Evolutionary conservation across 2,888 invertebrate species (phyloP).

Genomic region (Lepidocyrtinus sp.): DNA sequence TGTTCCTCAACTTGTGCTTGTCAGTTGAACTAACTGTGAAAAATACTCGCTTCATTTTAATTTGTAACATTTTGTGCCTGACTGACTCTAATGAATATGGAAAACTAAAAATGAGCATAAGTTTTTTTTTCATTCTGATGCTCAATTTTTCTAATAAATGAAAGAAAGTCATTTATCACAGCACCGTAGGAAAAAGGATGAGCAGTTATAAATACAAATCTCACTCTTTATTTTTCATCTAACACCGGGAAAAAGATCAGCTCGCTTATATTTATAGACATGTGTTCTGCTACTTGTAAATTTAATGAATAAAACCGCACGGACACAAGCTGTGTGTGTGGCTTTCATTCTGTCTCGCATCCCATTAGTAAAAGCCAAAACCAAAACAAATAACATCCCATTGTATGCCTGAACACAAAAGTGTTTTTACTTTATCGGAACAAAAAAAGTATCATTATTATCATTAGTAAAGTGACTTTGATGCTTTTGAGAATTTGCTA

Average conservation of each 20-base stretch:
- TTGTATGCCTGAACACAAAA: not conserved
- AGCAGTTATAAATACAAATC: not conserved
- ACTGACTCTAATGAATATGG: no score
- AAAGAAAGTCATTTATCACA: not conserved
- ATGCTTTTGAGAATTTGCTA: not conserved
- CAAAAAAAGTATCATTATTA: not conserved
- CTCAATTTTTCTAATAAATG: not conserved
- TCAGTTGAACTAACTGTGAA: no score
- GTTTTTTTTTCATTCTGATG: not conserved
- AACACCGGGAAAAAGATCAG: not conserved
- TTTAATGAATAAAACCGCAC: not conserved
- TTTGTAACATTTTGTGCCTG: no score
- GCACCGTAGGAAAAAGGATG: not conserved
- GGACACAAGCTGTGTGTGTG: not conserved
- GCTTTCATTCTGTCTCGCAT: not conserved
- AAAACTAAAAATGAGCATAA: no score
- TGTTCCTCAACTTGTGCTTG: no score
- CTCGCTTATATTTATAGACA: not conserved
- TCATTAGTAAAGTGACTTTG: not conserved
- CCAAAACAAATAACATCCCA: slow-evolving; percentile 20
- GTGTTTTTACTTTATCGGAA: not conserved
- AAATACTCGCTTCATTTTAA: no score
- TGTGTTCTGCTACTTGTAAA: not conserved
- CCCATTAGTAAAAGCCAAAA: slow-evolving; percentile 12
- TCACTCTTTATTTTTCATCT: not conserved